A percentile compares a stretch with the other conserved stretches of the same genome.
Conservation (phyloP, 2,888 invertebrate species). For the Cryptus armator region DNA sequence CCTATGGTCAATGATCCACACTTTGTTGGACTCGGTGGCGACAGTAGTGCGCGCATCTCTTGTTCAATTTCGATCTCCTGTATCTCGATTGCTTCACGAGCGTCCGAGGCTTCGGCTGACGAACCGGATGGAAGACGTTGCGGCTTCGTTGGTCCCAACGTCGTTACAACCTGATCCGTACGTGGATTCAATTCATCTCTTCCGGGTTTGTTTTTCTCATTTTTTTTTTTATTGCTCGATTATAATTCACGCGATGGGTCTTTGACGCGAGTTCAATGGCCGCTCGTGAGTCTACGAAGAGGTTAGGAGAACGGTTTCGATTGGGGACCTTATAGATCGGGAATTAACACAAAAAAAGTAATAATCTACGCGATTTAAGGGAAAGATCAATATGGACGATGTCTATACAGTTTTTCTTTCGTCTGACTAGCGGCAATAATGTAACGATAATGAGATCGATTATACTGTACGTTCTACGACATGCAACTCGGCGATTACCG, state of each 20-base stretch:
- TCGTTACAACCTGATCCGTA: constrained; percentile 89
- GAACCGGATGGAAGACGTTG: constrained; percentile 86
- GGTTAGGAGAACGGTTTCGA: neutral
- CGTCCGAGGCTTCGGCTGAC: constrained; percentile 79
- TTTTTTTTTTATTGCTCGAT: constrained; percentile 25
- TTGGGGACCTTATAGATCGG: neutral
- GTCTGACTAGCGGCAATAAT: constrained; percentile 12
- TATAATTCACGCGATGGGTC: neutral
- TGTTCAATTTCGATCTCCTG: constrained; percentile 80
- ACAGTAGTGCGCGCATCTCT: constrained; percentile 84
- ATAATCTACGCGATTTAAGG: neutral
- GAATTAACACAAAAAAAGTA: neutral
- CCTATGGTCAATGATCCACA: constrained; percentile 75
- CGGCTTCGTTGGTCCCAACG: constrained; percentile 93
- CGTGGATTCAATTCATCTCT: constrained; percentile 33
- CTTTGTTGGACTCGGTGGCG: constrained; percentile 87
- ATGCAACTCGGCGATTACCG: constrained; percentile 47
- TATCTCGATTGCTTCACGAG: constrained; percentile 76
- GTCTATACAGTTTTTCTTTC: neutral
- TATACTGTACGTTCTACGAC: constrained; percentile 41
- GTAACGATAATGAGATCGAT: constrained; percentile 27
- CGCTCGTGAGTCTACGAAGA: constrained; percentile 27
- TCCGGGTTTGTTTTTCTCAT: constrained; percentile 12
- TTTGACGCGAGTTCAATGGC: constrained; percentile 26
- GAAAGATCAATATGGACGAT: neutral